Conservation (phyloP, 2,113 vertebrate species). For the Siphamia tubifer region DNA sequence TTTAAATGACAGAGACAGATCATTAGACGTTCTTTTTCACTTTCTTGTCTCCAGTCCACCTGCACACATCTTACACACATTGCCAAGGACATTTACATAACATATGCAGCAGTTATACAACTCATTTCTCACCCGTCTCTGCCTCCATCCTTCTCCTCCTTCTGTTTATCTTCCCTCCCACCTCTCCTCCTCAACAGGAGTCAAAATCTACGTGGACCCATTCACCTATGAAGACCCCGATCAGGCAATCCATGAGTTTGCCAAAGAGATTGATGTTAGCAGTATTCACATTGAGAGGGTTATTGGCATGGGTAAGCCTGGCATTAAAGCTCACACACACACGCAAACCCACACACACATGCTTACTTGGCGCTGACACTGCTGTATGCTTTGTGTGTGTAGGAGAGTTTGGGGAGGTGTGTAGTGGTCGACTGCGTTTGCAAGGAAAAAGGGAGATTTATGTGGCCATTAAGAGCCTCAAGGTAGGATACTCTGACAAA, state of each 20-base stretch:
- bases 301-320: constrained; percentile 94
- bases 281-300: constrained; percentile 99
- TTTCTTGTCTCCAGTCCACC: constrained; percentile 2
- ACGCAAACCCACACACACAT: constrained; percentile 16
- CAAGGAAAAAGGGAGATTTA: constrained; percentile 81
- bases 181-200: constrained; percentile 80
- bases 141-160: constrained; percentile 19
- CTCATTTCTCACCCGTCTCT: constrained; percentile 46
- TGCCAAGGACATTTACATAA: constrained; percentile 50
- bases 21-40: constrained; percentile 6
- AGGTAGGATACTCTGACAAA: constrained; percentile 80
- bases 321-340: constrained; percentile 8
- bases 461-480: constrained; percentile 81
- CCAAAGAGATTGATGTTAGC: constrained; percentile 90
- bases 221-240: constrained; percentile 83
- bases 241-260: constrained; percentile 82
- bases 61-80: constrained; percentile 23
- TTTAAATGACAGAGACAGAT: background rate
- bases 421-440: constrained; percentile 76
- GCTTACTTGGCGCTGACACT: constrained; percentile 46
- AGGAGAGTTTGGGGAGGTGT: constrained; percentile 82
- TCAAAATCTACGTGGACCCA: constrained; percentile 90
- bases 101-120: constrained; percentile 54
- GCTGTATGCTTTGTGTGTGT: constrained; percentile 30
- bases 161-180: constrained; percentile 57